phyloP scores from a whole-genome alignment of 37 sponge, comb jelly and placozoan genomes.

The Halichondria panicea region DNA sequence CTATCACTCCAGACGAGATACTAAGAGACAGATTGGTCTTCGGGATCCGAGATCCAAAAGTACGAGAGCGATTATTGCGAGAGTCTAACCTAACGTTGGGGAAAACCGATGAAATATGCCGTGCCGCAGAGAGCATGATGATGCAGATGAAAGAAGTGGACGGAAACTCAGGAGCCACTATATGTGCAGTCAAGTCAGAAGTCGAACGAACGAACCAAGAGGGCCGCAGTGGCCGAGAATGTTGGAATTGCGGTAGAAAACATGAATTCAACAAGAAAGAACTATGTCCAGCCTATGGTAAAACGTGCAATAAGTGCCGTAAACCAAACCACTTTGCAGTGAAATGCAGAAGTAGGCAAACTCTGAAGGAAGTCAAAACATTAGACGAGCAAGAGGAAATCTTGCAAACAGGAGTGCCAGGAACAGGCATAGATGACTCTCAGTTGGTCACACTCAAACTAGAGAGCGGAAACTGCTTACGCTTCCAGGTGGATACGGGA shows the following conservation, averaged over 20 bases:
- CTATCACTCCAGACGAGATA: constrained; percentile 28
- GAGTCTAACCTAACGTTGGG: constrained; percentile 4
- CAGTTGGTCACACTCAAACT: constrained; percentile 8
- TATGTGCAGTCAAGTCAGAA: not conserved
- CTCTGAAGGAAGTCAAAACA: not conserved
- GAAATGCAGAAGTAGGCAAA: constrained; percentile 5
- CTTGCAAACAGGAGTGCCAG: not conserved
- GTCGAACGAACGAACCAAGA: not conserved
- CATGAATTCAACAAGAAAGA: constrained; percentile 22
- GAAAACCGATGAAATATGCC: constrained; percentile 30
- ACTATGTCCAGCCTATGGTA: constrained; percentile 47
- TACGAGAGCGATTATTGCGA: constrained; percentile 9
- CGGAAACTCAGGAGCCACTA: not conserved
- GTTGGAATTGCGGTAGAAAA: constrained; percentile 40
- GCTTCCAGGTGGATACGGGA: constrained; percentile 25
- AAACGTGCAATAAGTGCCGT: constrained; percentile 22
- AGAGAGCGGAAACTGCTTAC: not conserved
- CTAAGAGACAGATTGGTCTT: constrained; percentile 21
- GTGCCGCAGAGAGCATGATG: constrained; percentile 25
- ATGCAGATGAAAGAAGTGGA: constrained; percentile 26
- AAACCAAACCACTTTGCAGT: constrained; percentile 26
- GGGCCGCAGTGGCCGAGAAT: constrained; percentile 1
- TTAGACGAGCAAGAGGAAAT: not conserved
- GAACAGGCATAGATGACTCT: constrained; percentile 10
- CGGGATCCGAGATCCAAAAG: constrained; percentile 14